These are phyloP conservation scores for Brachionus plicatilis DNA, from an alignment of 1,140 invertebrate species.

Conservation along the genomic window DNA sequence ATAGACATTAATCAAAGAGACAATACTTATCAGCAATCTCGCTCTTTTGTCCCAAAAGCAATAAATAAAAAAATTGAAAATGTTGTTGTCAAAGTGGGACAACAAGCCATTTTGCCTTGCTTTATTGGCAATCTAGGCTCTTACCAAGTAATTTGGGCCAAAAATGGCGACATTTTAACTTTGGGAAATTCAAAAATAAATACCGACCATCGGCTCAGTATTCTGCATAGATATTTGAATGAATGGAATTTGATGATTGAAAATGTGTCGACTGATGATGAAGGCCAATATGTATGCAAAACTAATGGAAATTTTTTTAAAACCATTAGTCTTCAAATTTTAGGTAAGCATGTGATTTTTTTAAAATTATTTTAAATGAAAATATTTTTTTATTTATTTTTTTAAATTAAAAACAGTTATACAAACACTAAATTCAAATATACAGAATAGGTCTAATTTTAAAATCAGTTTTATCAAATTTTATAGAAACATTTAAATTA, in stretches of 20 bases:
- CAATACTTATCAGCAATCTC: too few relatives aligned
- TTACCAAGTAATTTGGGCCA: constrained; percentile 9
- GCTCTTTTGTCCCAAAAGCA: too few relatives aligned
- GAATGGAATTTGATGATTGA: constrained; percentile 40
- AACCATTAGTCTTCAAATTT: background rate
- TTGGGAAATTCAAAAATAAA: constrained; percentile 15
- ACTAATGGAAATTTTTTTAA: constrained; percentile 18
- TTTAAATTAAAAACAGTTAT: background rate
- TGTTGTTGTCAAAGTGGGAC: constrained; percentile 14
- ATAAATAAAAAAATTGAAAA: background rate
- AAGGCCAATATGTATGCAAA: constrained; percentile 28
- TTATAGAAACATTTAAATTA: too few relatives aligned
- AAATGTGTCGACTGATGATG: background rate
- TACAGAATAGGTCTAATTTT: too few relatives aligned
- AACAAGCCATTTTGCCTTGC: constrained; percentile 16
- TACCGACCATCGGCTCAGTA: background rate
- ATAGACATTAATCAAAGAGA: too few relatives aligned
- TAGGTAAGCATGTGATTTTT: background rate
- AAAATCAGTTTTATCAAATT: too few relatives aligned
- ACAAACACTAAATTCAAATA: too few relatives aligned
- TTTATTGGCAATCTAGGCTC: background rate
- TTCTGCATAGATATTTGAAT: constrained; percentile 7
- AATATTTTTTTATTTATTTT: too few relatives aligned
- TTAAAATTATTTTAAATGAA: background rate
- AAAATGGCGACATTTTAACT: constrained; percentile 20